A percentile compares a stretch with the other conserved stretches of the same genome.
Evolutionary conservation across 1,140 invertebrate genomes (phyloP).

Genomic region (Panagrolaimus sp.): DNA sequence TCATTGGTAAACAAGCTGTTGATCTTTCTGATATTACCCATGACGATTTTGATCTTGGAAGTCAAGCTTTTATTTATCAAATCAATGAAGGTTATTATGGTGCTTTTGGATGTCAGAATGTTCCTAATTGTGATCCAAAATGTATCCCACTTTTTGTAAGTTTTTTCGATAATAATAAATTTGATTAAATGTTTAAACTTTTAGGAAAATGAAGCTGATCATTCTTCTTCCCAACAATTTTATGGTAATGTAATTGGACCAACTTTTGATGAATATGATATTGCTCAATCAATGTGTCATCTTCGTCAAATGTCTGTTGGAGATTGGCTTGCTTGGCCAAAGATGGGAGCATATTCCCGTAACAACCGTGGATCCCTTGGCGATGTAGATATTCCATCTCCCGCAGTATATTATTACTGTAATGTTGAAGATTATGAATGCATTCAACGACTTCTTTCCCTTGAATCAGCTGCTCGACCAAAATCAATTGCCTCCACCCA

Average conservation of each 20-base stretch:
- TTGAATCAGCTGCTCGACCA: neutral
- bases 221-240: slow-evolving; percentile 22
- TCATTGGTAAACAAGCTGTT: slow-evolving; percentile 74
- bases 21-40: slow-evolving; percentile 39
- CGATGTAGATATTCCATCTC: slow-evolving; percentile 22
- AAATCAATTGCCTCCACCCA: neutral
- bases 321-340: slow-evolving; percentile 41
- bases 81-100: slow-evolving; percentile 94
- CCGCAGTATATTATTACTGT: neutral
- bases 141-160: slow-evolving; percentile 39
- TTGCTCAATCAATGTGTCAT: slow-evolving; percentile 35
- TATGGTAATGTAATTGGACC: slow-evolving; percentile 32
- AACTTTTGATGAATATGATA: slow-evolving; percentile 27
- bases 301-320: slow-evolving; percentile 39
- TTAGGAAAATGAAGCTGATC: neutral
- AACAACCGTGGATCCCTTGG: slow-evolving; percentile 32
- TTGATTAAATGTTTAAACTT: no score
- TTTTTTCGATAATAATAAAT: neutral
- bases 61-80: slow-evolving; percentile 78
- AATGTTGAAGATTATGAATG: neutral
- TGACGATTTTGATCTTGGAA: slow-evolving; percentile 55
- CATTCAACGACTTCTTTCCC: neutral
- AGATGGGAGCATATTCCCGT: slow-evolving; percentile 45
- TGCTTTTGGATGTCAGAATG: slow-evolving; percentile 77
- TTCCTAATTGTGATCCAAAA: slow-evolving; percentile 59